Conservation (phyloP, 2,888 invertebrate genomes). For the Tetramorium bicarinatum region DNA sequence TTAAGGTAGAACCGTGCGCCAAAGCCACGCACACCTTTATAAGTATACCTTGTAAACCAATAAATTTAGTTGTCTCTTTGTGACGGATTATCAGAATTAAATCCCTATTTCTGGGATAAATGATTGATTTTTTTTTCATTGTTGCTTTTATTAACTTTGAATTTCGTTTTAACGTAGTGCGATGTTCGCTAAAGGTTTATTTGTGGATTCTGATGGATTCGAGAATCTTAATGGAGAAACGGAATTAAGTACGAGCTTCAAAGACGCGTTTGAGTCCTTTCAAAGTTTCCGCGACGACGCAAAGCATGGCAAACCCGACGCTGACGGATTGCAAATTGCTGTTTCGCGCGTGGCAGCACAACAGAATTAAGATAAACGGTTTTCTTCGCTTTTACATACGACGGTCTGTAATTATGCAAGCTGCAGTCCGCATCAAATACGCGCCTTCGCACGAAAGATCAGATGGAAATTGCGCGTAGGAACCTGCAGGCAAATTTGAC, state of each 20-base stretch:
- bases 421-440: neutral
- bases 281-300: neutral
- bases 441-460: constrained; percentile 4
- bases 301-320: neutral
- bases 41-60: constrained; percentile 10
- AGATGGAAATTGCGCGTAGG: constrained; percentile 24
- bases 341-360: constrained; percentile 23
- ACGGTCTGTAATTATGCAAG: constrained; percentile 21
- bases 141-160: neutral
- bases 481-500: neutral
- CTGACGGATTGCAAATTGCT: constrained; percentile 12
- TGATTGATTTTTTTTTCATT: constrained; percentile 10
- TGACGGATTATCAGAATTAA: constrained; percentile 17
- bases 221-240: constrained; percentile 11
- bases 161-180: neutral
- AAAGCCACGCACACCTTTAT: neutral
- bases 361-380: constrained; percentile 31
- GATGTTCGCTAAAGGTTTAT: constrained; percentile 5
- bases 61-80: constrained; percentile 23
- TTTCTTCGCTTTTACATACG: constrained; percentile 19
- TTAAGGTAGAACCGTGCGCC: neutral
- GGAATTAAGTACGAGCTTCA: neutral
- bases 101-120: neutral
- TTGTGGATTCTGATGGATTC: neutral
- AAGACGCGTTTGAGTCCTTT: neutral